These are phyloP conservation scores for Drosophila engyochracea DNA, from an alignment of 2,888 invertebrate species.

Conservation along the genomic window DNA sequence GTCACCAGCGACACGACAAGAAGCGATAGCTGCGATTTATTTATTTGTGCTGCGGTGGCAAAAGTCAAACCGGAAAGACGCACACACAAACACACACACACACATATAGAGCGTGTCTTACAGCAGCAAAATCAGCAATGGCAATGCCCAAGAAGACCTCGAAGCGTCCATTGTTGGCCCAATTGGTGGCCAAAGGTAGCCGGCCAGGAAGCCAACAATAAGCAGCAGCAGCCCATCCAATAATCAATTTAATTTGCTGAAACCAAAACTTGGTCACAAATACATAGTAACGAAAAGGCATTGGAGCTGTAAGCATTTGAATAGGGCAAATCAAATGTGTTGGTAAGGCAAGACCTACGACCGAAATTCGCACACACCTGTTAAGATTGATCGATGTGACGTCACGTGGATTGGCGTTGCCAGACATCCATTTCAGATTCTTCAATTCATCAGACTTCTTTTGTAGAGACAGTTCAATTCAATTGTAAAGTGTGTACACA, in stretches of 20 bases:
- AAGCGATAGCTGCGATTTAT: slow-evolving; percentile 56
- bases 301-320: not conserved
- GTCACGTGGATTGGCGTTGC: not conserved
- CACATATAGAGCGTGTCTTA: not conserved
- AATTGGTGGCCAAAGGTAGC: slow-evolving; percentile 10
- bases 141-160: slow-evolving; percentile 22
- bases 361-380: not conserved
- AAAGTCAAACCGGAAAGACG: slow-evolving; percentile 53
- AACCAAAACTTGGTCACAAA: slow-evolving; percentile 14
- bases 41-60: slow-evolving; percentile 55
- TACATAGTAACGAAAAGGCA: not conserved
- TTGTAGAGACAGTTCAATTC: no score
- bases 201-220: slow-evolving; percentile 24
- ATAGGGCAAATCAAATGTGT: not conserved
- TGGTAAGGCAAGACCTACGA: not conserved
- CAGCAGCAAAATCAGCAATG: not conserved
- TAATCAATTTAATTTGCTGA: slow-evolving; percentile 27
- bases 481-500: not conserved
- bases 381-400: not conserved
- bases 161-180: slow-evolving; percentile 1
- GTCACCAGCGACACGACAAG: slow-evolving; percentile 45
- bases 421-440: not conserved
- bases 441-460: not conserved
- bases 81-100: slow-evolving; percentile 11
- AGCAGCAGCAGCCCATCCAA: slow-evolving; percentile 20